Conservation (phyloP, 2,888 invertebrate species). For the Hirudinaria manillensis region DNA sequence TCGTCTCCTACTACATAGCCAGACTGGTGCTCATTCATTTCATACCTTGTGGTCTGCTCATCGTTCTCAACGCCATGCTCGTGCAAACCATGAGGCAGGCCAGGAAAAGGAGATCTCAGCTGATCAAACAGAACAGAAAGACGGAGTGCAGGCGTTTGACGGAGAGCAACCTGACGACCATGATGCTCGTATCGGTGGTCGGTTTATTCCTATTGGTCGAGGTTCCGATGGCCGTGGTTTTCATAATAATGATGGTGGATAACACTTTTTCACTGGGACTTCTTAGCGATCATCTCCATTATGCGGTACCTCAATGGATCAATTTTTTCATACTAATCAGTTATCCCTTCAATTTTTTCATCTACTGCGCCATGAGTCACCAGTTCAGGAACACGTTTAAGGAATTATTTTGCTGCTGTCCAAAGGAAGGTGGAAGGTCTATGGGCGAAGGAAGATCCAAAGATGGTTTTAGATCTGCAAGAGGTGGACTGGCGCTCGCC, state of each 20-base stretch:
- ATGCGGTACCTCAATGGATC: slow-evolving; percentile 59
- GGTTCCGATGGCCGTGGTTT: slow-evolving; percentile 54
- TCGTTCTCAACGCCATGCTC: slow-evolving; percentile 80
- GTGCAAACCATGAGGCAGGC: slow-evolving; percentile 79
- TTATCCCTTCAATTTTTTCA: slow-evolving; percentile 87
- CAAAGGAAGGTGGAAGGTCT: no score
- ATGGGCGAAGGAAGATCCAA: no score
- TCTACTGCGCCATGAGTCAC: slow-evolving; percentile 90
- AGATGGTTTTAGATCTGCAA: no score
- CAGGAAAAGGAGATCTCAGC: slow-evolving; percentile 68
- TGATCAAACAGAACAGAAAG: slow-evolving; percentile 65
- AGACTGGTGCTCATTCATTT: slow-evolving; percentile 87
- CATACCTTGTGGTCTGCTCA: slow-evolving; percentile 78
- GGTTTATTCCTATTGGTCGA: slow-evolving; percentile 57
- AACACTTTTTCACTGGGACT: slow-evolving; percentile 43
- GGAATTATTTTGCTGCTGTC: slow-evolving; percentile 11
- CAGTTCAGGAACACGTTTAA: slow-evolving; percentile 69
- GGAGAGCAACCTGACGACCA: slow-evolving; percentile 50
- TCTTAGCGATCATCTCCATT: slow-evolving; percentile 14
- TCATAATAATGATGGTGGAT: slow-evolving; percentile 69
- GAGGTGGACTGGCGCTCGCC: no score
- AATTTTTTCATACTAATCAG: slow-evolving; percentile 86
- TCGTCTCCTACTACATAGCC: slow-evolving; percentile 68
- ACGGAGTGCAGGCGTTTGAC: slow-evolving; percentile 50
- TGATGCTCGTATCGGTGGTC: slow-evolving; percentile 45